phyloP scores from a whole-genome alignment of 1,140 invertebrate genomes.

The Maniola jurtina region DNA sequence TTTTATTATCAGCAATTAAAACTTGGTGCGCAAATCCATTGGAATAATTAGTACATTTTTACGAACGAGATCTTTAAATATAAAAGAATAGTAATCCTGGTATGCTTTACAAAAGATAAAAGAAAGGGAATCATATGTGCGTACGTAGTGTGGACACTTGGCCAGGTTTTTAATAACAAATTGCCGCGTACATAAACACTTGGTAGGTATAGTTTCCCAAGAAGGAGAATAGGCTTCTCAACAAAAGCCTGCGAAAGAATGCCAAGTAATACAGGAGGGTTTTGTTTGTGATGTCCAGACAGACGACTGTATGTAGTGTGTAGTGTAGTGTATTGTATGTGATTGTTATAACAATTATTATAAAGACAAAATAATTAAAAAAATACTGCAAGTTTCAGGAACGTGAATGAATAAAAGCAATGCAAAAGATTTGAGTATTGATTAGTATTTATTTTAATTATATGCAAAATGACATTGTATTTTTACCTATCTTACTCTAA shows the following conservation, averaged over 20 bases:
- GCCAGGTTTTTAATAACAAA: slow-evolving; percentile 20
- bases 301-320: slow-evolving; percentile 1
- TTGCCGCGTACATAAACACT: slow-evolving; percentile 28
- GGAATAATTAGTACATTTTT: too few relatives aligned
- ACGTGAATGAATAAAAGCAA: too few relatives aligned
- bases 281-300: slow-evolving; percentile 31
- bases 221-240: slow-evolving; percentile 21
- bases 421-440: too few relatives aligned
- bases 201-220: slow-evolving; percentile 9
- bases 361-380: background rate
- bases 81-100: too few relatives aligned
- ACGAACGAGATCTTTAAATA: too few relatives aligned
- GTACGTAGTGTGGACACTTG: background rate
- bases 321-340: background rate
- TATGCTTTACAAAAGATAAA: too few relatives aligned
- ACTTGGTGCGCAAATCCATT: too few relatives aligned
- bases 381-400: background rate
- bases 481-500: too few relatives aligned
- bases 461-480: too few relatives aligned
- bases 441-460: too few relatives aligned
- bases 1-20: too few relatives aligned
- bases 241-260: slow-evolving; percentile 31
- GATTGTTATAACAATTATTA: slow-evolving; percentile 8
- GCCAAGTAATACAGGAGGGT: slow-evolving; percentile 24
- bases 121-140: background rate